Base-by-base conservation (phyloP, 1,140 invertebrate species). In the Ladona fulva region DNA sequence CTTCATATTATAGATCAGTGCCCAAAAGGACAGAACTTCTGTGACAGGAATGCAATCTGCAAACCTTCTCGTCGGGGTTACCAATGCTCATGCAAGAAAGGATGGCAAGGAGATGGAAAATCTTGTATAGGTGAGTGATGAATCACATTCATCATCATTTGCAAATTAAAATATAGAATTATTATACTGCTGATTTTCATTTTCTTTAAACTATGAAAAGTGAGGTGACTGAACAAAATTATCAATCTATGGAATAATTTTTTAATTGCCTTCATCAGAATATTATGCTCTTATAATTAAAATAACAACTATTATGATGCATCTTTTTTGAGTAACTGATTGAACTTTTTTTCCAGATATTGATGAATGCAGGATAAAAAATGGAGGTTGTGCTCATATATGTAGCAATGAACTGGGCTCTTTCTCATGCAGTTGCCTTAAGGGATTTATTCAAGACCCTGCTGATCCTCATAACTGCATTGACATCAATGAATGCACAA, bases 401-500 rank as follows among this genome's bases (percentile, higher is more conserved):
- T 82, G 82, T 74, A 74, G 76, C 12, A 82, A 82, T 74, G 77
- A 74, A 16, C 75, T 59, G 19, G 82, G 82, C 25, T 80, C 82
- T 29, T 82, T 80, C 77, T 66, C 24, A 1, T 82, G 82, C 73
- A 24, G 74, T 8, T 82, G 82, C 76, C 74, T 76, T 14, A 22
- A 76, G 19, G 82, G 82, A 22, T 82, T 82, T 66, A 24, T 37
- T 24, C 25, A 29, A 10, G 77, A 80, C 66, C 59, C 78, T 22
- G 74, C 78, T 59, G 78, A 79, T 37, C 76, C 73, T 16, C 59
- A 78, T 29, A 78, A 79, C 29, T 79, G 78, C 25, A n/a, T 79
- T 88, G 89, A 90, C 82, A 83, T 90, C 42, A 86, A 91, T 83
- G 90, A 91, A 81, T 90, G 89, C 82, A 78, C 80, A 29, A 83